Base-by-base conservation (phyloP, 2,797 vertebrate species). In the Microctenopoma steveboyesi region DNA sequence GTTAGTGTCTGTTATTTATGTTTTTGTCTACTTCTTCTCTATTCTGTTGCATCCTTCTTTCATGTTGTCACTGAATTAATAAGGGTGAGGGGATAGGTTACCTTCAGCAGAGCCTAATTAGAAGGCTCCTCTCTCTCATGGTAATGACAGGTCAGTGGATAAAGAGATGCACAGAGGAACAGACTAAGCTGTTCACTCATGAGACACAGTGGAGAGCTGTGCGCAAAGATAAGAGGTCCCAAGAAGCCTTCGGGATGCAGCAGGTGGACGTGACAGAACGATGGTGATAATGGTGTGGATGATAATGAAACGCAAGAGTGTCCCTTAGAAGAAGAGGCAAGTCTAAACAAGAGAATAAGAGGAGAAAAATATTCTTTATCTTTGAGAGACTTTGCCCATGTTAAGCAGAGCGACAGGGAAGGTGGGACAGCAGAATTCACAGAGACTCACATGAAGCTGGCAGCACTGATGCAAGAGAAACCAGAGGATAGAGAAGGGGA, bases 121-220 rank as follows among this genome's bases (percentile, higher is more conserved):
- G 13, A 46, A 27, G 14, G 1, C 30, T 55, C 22, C 16, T 69
- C 28, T 69, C 30, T 51, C 10, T 2, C 4, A 7, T 1, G 3
- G 39, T 33, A 49, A n/a, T 3, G 18, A 35, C 61, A 69, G 46
- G 6, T 53, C 13, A 49, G 42, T 12, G 5, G 7, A 74, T 11
- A 52, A 53, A 62, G 25, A 76, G 61, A 33, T 18, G n/a, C 55
- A 48, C 35, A 39, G 63, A 62, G 25, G 43, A 12, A 37, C 30
- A 55, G 57, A 46, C 48, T 39, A n/a, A 80, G 50, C 69, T 54
- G 62, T 50, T 42, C 22, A 22, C 12, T 60, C 30, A 30, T 49
- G 58, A 78, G 69, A 76, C 76, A 43, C 65, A 39, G 33, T n/a
- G 25, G 49, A 66, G 74, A 49, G 62, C 67, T 63, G 59, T 48